phyloP scores from a whole-genome alignment of 2,113 vertebrate genomes.

The Fregata magnificens region DNA sequence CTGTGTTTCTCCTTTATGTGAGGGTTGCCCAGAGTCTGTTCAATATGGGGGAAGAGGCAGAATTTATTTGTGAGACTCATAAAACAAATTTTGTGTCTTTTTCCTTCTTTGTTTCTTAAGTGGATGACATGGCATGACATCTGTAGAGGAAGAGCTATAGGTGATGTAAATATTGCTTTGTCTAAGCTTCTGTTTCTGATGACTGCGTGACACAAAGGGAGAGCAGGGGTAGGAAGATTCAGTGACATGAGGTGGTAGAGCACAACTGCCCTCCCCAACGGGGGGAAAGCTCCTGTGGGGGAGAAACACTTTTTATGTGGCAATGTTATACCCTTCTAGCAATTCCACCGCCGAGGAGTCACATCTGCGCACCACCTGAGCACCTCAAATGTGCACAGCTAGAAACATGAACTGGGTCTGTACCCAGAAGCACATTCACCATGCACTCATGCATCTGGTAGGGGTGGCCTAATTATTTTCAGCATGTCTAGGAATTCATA shows the following conservation, averaged over 20 bases:
- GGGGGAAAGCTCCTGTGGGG: background rate
- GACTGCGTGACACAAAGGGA: background rate
- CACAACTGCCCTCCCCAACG: background rate
- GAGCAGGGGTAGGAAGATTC: background rate
- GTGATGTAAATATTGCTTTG: background rate
- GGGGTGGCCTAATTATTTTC: background rate
- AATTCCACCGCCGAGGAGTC: background rate
- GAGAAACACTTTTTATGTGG: background rate
- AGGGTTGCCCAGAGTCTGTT: background rate
- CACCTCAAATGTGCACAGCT: background rate
- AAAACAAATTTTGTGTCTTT: background rate
- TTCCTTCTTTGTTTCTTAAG: background rate
- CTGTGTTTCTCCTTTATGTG: background rate
- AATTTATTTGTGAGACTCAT: background rate
- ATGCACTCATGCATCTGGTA: background rate
- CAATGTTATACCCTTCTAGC: background rate
- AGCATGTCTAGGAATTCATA: background rate
- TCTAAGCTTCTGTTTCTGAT: background rate
- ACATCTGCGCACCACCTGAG: background rate
- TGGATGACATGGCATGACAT: background rate
- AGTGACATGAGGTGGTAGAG: background rate
- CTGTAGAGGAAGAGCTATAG: background rate
- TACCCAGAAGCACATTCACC: background rate
- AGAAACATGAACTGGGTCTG: background rate
- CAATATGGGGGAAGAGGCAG: background rate